These are phyloP conservation scores for Scylla paramamosain DNA, from an alignment of 1,140 invertebrate species.

Conservation along the genomic window DNA sequence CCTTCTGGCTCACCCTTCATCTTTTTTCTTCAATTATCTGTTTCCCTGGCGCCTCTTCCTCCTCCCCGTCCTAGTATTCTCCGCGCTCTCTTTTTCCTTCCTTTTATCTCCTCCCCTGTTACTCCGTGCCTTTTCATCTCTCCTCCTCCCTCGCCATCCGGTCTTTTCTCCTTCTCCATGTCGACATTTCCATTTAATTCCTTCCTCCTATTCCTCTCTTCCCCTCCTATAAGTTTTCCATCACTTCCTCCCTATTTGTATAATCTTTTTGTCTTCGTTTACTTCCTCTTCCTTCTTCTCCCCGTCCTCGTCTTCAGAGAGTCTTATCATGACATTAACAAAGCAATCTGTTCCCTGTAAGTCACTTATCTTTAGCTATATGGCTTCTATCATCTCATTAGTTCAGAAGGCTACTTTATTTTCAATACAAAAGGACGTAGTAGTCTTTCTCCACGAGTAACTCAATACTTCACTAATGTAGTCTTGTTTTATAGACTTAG, in stretches of 20 bases:
- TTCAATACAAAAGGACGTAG: no score
- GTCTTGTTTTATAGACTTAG: no score
- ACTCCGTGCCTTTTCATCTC: neutral
- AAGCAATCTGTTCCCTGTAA: no score
- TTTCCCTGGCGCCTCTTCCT: neutral
- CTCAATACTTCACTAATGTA: no score
- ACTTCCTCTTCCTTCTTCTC: neutral
- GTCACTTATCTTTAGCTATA: no score
- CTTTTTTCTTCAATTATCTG: neutral
- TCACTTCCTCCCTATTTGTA: neutral
- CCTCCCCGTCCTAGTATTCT: neutral
- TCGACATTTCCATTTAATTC: neutral
- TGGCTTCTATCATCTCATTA: no score
- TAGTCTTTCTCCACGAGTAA: no score
- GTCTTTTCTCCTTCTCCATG: neutral
- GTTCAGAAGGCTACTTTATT: no score
- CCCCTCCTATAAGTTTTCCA: neutral
- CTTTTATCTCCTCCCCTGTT: constrained; percentile 12
- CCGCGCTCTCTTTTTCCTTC: neutral
- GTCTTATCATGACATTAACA: no score
- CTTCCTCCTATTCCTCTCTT: neutral
- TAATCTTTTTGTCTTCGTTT: neutral
- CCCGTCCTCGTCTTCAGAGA: neutral
- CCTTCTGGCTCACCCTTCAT: neutral
- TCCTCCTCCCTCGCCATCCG: neutral